phyloP scores from a whole-genome alignment of 2,888 invertebrate species.

The Drosophila paranaensis region DNA sequence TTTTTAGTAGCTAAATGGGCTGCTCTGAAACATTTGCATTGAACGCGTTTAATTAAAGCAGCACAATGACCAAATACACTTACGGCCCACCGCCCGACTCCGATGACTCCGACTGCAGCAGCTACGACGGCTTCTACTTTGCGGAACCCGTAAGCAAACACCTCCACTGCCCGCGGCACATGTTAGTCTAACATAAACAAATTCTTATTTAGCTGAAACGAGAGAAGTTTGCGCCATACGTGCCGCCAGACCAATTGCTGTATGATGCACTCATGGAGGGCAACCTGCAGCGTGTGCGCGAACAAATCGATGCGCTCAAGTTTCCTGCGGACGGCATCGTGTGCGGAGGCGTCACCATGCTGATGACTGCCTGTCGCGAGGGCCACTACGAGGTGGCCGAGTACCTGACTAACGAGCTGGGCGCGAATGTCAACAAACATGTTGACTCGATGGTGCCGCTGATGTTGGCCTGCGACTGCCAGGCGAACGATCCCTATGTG shows the following conservation, averaged over 20 bases:
- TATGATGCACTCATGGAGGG: slow-evolving; percentile 68
- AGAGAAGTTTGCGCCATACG: slow-evolving; percentile 8
- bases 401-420: slow-evolving; percentile 66
- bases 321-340: slow-evolving; percentile 64
- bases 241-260: slow-evolving; percentile 59
- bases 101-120: slow-evolving; percentile 81
- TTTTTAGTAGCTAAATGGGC: slow-evolving; percentile 23
- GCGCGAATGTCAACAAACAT: slow-evolving; percentile 79
- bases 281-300: slow-evolving; percentile 55
- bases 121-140: slow-evolving; percentile 83
- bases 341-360: slow-evolving; percentile 62
- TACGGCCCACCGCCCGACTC: slow-evolving; percentile 78
- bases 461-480: slow-evolving; percentile 79
- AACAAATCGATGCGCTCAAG: slow-evolving; percentile 59
- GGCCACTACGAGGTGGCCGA: slow-evolving; percentile 77
- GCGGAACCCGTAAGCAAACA: slow-evolving; percentile 72
- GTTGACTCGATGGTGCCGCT: slow-evolving; percentile 80
- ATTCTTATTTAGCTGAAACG: slow-evolving; percentile 42
- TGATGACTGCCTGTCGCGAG: slow-evolving; percentile 75
- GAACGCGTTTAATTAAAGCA: background rate
- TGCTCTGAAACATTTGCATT: slow-evolving; percentile 19
- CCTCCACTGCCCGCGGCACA: background rate
- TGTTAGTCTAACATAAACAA: background rate
- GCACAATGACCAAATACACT: slow-evolving; percentile 33
- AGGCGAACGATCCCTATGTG: slow-evolving; percentile 45